A percentile compares a stretch with the other conserved stretches of the same genome.
Evolutionary conservation across 2,113 vertebrate genomes (phyloP).

Genomic region (Gila orcuttii): DNA sequence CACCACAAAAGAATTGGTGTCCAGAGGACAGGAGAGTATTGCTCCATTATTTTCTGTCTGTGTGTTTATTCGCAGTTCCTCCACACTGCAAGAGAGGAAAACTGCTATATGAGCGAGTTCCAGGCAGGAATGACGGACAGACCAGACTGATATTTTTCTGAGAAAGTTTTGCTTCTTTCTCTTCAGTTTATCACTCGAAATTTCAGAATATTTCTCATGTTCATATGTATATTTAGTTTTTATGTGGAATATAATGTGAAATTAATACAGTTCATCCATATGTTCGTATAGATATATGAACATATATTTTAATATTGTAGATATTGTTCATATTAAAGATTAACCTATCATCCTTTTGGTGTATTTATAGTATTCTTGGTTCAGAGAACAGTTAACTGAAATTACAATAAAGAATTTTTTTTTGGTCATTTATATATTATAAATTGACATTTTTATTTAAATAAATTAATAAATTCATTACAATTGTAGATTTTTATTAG

Average conservation of each 20-base stretch:
- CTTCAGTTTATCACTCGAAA: background rate
- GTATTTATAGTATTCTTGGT: background rate
- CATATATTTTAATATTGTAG: background rate
- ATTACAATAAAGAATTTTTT: background rate
- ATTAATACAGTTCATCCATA: background rate
- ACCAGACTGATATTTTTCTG: slow-evolving; percentile 88
- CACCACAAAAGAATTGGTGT: background rate
- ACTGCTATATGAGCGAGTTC: slow-evolving; percentile 85
- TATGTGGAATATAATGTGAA: background rate
- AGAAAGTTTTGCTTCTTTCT: background rate
- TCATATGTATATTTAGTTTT: background rate
- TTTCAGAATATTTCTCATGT: background rate
- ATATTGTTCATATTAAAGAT: background rate
- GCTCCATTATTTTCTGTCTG: slow-evolving; percentile 13
- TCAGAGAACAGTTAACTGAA: background rate
- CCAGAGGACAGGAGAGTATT: background rate
- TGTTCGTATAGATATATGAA: background rate
- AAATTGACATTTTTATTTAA: background rate
- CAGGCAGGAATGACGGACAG: slow-evolving; percentile 89
- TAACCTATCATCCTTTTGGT: background rate
- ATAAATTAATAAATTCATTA: too few species aligned
- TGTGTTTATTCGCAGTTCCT: slow-evolving; percentile 59
- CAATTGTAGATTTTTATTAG: too few species aligned
- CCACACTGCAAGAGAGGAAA: slow-evolving; percentile 78
- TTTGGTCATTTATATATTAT: background rate